Base-by-base conservation (phyloP, 2,113 vertebrate genomes). In the Megatriorchis doriae region DNA sequence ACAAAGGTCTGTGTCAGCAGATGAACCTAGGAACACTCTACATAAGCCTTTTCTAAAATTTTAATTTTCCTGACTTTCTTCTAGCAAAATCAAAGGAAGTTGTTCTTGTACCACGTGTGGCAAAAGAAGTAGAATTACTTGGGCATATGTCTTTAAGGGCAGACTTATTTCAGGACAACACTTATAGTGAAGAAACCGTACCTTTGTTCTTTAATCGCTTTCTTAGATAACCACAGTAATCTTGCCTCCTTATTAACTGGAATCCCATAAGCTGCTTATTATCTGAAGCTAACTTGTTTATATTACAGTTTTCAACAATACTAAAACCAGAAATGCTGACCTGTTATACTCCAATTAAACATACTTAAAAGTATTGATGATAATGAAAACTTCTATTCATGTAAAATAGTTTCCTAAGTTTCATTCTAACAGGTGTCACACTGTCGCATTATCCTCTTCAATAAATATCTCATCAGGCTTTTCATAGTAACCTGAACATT, bases 241-340 rank as follows among this genome's bases (percentile, higher is more conserved):
- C 95, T 94, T 93, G 34, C 55, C 34, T 88, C 66, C 75, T 65
- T 90, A 75, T 50, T 94, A 96, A 62, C 74, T 79, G 77, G 92
- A 95, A 95, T 96, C 80, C 61, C 53, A 36, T 95, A 95, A 97
- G 82, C 75, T 93, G 43, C 86, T 95, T 92, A 90, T 92, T 93
- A 77, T 79, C 90, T 86, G 82, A 84, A 84, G 75, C 77, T 73
- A 59, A 81, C 81, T 94, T 86, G 61, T 81, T 91, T 92, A 68
- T 83, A 83, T 78, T 94, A n/a, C 1, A 47, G n/a, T 78, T 91
- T 93, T 84, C 67, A 80, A 53, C 36, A 75, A 34, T 52, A 86
- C 80, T 84, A 75, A 86, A 81, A 63, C 1, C 74, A 91, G 52
- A 77, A 80, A 36, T 73, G 25, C 50, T 95, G 55, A 85, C 31